Percentiles rank a stretch among this genome's conserved stretches.
These are phyloP conservation scores for Trachops cirrhosus DNA, from an alignment of 2,797 vertebrate genomes.

Conservation along the genomic window DNA sequence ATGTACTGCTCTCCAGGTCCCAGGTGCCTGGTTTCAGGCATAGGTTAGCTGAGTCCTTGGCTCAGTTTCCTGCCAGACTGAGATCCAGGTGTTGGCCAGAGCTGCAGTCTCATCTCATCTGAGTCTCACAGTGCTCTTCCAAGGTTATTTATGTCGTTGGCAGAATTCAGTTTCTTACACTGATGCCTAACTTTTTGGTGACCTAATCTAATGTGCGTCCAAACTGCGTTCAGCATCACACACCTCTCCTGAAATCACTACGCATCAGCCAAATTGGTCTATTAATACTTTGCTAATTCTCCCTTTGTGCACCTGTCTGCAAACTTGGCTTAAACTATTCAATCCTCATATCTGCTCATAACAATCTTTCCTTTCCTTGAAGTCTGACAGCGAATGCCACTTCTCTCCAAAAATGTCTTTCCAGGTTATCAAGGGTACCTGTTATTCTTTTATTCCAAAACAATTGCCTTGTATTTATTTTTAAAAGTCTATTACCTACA, in stretches of 20 bases:
- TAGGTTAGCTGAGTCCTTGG: fast-evolving
- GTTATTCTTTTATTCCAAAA: neutral
- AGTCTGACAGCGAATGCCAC: neutral
- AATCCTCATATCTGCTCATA: too few relatives aligned
- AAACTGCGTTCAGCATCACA: fast-evolving
- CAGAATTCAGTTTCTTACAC: neutral
- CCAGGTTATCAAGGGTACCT: neutral
- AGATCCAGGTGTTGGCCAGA: neutral
- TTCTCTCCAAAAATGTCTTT: neutral
- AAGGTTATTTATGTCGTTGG: too few relatives aligned
- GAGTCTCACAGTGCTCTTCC: neutral
- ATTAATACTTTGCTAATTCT: neutral
- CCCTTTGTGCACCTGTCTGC: neutral
- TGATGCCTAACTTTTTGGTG: neutral
- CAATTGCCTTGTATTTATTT: neutral
- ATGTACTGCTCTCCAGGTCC: fast-evolving
- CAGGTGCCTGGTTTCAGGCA: fast-evolving
- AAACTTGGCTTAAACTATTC: neutral
- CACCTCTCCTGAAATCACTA: neutral
- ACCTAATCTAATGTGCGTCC: neutral
- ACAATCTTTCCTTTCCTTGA: neutral
- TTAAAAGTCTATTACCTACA: neutral
- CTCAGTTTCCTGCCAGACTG: neutral
- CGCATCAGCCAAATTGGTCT: neutral
- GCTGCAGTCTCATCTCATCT: fast-evolving